Percentiles rank a stretch among this genome's conserved stretches.
These are phyloP conservation scores for Allygus modestus DNA, from an alignment of 2,888 invertebrate genomes.

Conservation along the genomic window DNA sequence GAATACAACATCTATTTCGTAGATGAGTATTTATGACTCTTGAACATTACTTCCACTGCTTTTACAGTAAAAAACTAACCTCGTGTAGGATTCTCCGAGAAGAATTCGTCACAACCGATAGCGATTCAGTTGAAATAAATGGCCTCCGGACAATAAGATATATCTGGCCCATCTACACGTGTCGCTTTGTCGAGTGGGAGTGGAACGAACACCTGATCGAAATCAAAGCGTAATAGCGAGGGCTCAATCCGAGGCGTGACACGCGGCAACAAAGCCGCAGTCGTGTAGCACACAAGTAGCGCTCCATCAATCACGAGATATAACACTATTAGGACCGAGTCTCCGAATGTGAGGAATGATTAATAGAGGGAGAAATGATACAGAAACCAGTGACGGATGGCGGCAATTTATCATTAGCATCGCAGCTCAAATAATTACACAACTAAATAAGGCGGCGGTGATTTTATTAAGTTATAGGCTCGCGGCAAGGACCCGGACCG, in stretches of 20 bases:
- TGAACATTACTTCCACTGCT: too few relatives aligned
- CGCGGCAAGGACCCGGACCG: not conserved
- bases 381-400: slow-evolving; percentile 44
- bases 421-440: slow-evolving; percentile 54
- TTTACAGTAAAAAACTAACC: not conserved
- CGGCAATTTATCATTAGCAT: slow-evolving; percentile 41
- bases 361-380: slow-evolving; percentile 37
- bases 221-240: slow-evolving; percentile 34
- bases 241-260: slow-evolving; percentile 42
- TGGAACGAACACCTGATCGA: slow-evolving; percentile 57
- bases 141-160: slow-evolving; percentile 17
- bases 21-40: too few relatives aligned
- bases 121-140: slow-evolving; percentile 23
- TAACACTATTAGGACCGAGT: slow-evolving; percentile 30
- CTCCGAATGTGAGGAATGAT: slow-evolving; percentile 31
- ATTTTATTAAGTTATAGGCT: slow-evolving; percentile 45
- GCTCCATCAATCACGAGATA: slow-evolving; percentile 18
- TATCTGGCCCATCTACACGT: slow-evolving; percentile 49
- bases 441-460: slow-evolving; percentile 46
- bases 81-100: not conserved
- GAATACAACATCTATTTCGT: too few relatives aligned
- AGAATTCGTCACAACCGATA: not conserved
- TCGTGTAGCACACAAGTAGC: not conserved
- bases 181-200: slow-evolving; percentile 40
- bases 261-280: slow-evolving; percentile 28